These are phyloP conservation scores for Allygus modestus DNA, from an alignment of 2,888 invertebrate genomes.

Conservation along the genomic window DNA sequence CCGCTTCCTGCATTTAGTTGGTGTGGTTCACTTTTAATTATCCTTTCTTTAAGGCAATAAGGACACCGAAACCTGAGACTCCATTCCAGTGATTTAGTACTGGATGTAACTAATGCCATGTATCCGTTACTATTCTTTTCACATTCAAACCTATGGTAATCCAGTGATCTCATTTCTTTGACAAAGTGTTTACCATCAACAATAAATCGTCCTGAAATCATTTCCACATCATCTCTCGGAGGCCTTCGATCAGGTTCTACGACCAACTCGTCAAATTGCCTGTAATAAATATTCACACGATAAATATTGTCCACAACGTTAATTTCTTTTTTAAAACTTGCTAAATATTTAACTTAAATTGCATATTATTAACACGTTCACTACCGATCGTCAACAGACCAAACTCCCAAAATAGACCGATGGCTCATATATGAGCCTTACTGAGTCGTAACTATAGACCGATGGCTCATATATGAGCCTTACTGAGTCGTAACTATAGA, in stretches of 20 bases:
- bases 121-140: constrained; percentile 14
- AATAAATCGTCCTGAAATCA: constrained; percentile 24
- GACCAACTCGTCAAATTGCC: not conserved
- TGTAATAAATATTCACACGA: no score
- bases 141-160: constrained; percentile 22
- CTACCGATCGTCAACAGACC: no score
- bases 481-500: no score
- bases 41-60: not conserved
- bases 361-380: no score
- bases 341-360: not conserved
- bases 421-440: no score
- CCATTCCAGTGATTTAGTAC: constrained; percentile 9
- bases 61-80: constrained; percentile 18
- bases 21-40: constrained; percentile 4
- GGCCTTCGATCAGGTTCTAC: constrained; percentile 21
- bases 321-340: not conserved
- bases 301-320: no score
- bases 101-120: constrained; percentile 8
- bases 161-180: constrained; percentile 27
- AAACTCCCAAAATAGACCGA: no score
- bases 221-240: constrained; percentile 21
- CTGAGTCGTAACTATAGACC: no score
- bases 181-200: constrained; percentile 16
- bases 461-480: no score
- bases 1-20: not conserved